Base-by-base conservation (phyloP, 2,797 vertebrate species). In the Hippopotamyrus pictus region DNA sequence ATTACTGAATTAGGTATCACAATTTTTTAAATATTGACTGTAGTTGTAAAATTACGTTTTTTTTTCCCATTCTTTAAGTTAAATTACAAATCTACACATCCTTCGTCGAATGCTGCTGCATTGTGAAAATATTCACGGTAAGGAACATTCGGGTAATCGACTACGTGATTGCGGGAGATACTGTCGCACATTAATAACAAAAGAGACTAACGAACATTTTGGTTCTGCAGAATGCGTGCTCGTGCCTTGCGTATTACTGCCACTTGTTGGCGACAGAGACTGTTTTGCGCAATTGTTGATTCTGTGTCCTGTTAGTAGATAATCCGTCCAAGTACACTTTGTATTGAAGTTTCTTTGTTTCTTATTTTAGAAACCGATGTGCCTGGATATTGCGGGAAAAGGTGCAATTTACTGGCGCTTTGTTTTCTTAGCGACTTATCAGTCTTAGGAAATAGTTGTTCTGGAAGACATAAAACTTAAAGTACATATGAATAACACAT, bases 191-290 rank as follows among this genome's bases (percentile, higher is more conserved):
- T 14, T 41, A 41, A 37, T 59, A 51, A 59, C 53, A 87, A 57
- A 51, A 19, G 17, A 48, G 11, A 84, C 11, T 51, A 25, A 48
- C 14, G 44, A 84, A 46, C 48, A 51, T 51, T n/a, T 41, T 84
- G 8, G 48, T 25, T n/a, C 9, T 51, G 76, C 54, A 37, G 29
- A 53, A 37, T 83, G 69, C 14, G 41, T 44, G 51, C 46, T n/a
- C 29, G 82, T 69, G 88, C 29, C 44, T 62, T 92, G 65, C 25
- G 0, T 33, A 19, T 0, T 0, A 17, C 57, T n/a, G 4, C 95
- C 96, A 90, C 94, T 93, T 53, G 95, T 91, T 69, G 96, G 95
- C 94, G 93, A 92, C 86, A 88, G 87, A 93, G 93, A 89, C 93
- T 92, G 89, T 94, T 50, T 62, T 90, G 33, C 29, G 29, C 50